A percentile compares a stretch with the other conserved stretches of the same genome.
Evolutionary conservation across 2,888 invertebrate species (phyloP).

Genomic region (Mythimna lalbum): DNA sequence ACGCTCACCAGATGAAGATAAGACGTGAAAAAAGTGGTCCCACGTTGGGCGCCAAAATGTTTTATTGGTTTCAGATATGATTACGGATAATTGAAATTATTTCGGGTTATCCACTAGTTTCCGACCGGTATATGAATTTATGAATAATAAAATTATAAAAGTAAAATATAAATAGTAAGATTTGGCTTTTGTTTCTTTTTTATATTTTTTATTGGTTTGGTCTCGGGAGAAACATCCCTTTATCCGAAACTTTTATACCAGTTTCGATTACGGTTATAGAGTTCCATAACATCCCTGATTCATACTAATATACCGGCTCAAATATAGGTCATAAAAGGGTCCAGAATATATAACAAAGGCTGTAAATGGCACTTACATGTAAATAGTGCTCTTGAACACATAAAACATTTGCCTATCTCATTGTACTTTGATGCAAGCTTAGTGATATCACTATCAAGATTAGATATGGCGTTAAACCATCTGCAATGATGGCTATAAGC

Average conservation of each 20-base stretch:
- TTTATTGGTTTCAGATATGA: too few relatives aligned
- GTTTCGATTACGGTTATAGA: too few relatives aligned
- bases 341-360: slow-evolving; percentile 23
- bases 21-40: slow-evolving; percentile 7
- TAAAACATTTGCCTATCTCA: slow-evolving; percentile 55
- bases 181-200: too few relatives aligned
- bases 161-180: too few relatives aligned
- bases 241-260: too few relatives aligned
- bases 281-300: too few relatives aligned
- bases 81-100: too few relatives aligned
- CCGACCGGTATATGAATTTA: too few relatives aligned
- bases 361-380: slow-evolving; percentile 24
- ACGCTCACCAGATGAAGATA: not conserved
- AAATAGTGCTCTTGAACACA: slow-evolving; percentile 54
- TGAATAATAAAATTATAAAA: too few relatives aligned
- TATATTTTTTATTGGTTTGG: too few relatives aligned
- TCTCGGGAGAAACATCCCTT: too few relatives aligned
- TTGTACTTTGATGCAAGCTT: slow-evolving; percentile 54
- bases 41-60: slow-evolving; percentile 50
- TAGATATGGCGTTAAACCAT: slow-evolving; percentile 54
- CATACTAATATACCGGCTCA: not conserved
- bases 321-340: slow-evolving; percentile 13
- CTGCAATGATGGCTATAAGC: slow-evolving; percentile 31
- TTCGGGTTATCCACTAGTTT: too few relatives aligned
- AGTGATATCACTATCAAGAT: slow-evolving; percentile 56